Conservation (phyloP, 2,888 invertebrate species). For the Bibio marci region DNA sequence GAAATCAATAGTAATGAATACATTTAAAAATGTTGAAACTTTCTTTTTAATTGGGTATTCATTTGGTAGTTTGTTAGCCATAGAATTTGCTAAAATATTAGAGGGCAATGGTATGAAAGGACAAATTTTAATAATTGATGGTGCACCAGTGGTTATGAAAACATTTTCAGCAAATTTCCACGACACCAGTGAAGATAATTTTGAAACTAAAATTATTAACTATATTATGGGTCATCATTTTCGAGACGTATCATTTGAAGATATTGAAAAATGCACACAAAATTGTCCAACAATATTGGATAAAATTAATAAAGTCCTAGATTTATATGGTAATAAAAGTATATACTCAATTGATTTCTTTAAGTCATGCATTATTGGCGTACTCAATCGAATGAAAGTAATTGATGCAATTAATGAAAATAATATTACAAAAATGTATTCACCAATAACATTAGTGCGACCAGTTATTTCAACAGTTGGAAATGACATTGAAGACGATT, state of each 20-base stretch:
- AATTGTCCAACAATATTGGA: conserved; percentile 28
- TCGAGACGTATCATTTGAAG: too few species aligned
- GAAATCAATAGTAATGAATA: background rate
- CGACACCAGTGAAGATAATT: conserved; percentile 27
- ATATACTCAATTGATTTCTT: conserved; percentile 26
- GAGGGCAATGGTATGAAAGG: background rate
- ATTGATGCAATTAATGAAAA: too few species aligned
- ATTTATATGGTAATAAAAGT: conserved; percentile 29
- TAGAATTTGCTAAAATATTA: background rate
- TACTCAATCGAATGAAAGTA: too few species aligned
- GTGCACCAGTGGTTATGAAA: background rate
- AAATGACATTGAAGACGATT: conserved; percentile 41
- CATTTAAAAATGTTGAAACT: background rate
- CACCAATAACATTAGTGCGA: too few species aligned
- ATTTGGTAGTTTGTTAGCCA: background rate
- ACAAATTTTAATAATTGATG: background rate
- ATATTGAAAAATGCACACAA: too few species aligned
- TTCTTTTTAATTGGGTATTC: background rate
- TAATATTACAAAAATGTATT: too few species aligned
- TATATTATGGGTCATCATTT: too few species aligned
- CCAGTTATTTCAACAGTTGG: conserved; percentile 36
- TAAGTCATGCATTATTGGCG: conserved; percentile 25
- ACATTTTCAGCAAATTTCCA: background rate
- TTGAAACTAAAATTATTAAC: conserved; percentile 40
- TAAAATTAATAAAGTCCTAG: conserved; percentile 34